Evolutionary conservation across 2,888 invertebrate genomes (phyloP).

Genomic region (Dysmachus trigonus): DNA sequence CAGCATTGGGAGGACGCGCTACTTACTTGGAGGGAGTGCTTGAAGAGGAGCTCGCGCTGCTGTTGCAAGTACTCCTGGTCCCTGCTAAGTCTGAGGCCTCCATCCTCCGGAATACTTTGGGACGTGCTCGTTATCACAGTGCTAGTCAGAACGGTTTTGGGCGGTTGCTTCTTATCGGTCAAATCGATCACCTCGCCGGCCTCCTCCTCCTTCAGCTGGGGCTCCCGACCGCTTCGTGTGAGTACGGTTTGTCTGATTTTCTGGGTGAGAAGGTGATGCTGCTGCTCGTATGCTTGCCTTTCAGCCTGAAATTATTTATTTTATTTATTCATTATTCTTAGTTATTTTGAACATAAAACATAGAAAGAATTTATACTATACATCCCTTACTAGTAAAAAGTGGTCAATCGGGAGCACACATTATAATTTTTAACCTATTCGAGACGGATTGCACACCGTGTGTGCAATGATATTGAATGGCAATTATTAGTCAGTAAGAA

Average conservation of each 20-base stretch:
- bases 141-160: conserved; percentile 67
- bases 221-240: conserved; percentile 73
- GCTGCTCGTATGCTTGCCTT: conserved; percentile 68
- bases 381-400: too few species aligned
- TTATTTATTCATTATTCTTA: not conserved
- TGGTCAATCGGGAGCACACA: too few species aligned
- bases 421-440: too few species aligned
- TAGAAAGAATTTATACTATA: too few species aligned
- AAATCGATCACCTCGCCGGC: conserved; percentile 77
- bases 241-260: conserved; percentile 89
- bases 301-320: conserved; percentile 60
- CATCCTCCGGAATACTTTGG: conserved; percentile 66
- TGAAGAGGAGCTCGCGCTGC: conserved; percentile 72
- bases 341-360: too few species aligned
- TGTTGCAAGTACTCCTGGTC: conserved; percentile 72
- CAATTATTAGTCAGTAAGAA: too few species aligned
- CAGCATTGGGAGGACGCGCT: not conserved
- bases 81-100: conserved; percentile 54
- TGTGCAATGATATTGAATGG: too few species aligned
- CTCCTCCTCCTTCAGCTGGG: conserved; percentile 70
- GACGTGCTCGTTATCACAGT: conserved; percentile 64
- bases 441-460: too few species aligned
- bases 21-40: conserved; percentile 67
- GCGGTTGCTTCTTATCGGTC: conserved; percentile 72
- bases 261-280: conserved; percentile 76